Evolutionary conservation across 2,888 invertebrate species (phyloP).

Genomic region (Cephus rjabovi): DNA sequence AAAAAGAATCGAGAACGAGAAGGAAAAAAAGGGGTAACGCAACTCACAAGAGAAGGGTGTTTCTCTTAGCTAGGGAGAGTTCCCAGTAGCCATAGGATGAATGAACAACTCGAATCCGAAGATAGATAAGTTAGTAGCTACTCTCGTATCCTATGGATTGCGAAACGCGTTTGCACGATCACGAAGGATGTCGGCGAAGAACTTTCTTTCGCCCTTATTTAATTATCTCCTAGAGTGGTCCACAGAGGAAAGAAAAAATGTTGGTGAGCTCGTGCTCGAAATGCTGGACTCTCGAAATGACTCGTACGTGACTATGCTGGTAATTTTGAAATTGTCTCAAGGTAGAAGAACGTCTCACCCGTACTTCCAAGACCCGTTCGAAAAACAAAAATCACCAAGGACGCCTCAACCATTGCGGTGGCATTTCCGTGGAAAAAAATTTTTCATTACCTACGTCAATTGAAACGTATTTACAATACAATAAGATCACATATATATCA

Average conservation of each 20-base stretch:
- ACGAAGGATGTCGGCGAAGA: background rate
- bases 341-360: background rate
- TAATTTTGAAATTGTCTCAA: slow-evolving; percentile 2
- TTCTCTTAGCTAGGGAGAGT: background rate
- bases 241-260: slow-evolving; percentile 1
- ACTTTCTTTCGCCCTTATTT: slow-evolving; percentile 6
- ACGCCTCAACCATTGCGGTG: background rate
- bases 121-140: background rate
- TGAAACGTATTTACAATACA: background rate
- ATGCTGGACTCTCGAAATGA: background rate
- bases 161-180: background rate
- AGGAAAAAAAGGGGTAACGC: background rate
- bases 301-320: slow-evolving; percentile 7
- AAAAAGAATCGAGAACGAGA: background rate
- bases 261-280: background rate
- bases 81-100: background rate
- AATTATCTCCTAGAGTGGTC: slow-evolving; percentile 4
- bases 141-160: background rate
- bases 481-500: too few relatives aligned
- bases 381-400: background rate
- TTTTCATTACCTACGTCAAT: background rate
- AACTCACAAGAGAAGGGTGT: background rate
- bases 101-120: background rate
- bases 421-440: background rate
- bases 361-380: background rate